Percentiles rank a stretch among this genome's conserved stretches.
These are phyloP conservation scores for Cyclophora albipunctata DNA, from an alignment of 2,888 invertebrate genomes.

Conservation along the genomic window DNA sequence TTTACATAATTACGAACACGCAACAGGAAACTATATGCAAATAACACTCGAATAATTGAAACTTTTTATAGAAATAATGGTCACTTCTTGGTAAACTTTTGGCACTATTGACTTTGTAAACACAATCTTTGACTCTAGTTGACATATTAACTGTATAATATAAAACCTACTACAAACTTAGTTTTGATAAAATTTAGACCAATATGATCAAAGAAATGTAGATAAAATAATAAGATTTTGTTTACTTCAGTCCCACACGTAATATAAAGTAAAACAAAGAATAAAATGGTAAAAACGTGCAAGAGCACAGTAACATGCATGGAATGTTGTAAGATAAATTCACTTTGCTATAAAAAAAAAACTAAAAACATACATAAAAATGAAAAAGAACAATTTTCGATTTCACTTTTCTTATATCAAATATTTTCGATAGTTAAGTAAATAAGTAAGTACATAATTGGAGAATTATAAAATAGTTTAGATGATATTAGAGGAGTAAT, in stretches of 20 bases:
- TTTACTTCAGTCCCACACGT: background rate
- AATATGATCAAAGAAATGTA: too few relatives aligned
- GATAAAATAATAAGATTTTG: too few relatives aligned
- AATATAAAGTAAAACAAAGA: constrained; percentile 5
- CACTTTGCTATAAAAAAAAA: constrained; percentile 31
- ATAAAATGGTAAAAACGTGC: constrained; percentile 31
- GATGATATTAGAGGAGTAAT: constrained; percentile 47
- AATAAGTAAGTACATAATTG: constrained; percentile 18
- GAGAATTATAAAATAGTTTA: constrained; percentile 53
- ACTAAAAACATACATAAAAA: constrained; percentile 30
- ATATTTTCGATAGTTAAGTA: constrained; percentile 34
- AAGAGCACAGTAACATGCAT: constrained; percentile 54
- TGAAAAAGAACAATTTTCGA: constrained; percentile 35
- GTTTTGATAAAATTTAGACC: too few relatives aligned
- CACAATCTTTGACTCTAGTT: constrained; percentile 19
- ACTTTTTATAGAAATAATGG: constrained; percentile 35
- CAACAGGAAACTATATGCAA: constrained; percentile 44
- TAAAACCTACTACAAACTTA: too few relatives aligned
- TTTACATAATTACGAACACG: constrained; percentile 54
- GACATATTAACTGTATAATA: too few relatives aligned
- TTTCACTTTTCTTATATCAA: constrained; percentile 41
- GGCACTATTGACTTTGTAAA: constrained; percentile 36
- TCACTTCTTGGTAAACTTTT: constrained; percentile 40
- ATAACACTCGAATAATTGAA: constrained; percentile 37
- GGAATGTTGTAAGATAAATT: constrained; percentile 50